These are phyloP conservation scores for Cybosia mesomella DNA, from an alignment of 2,888 invertebrate species.

Conservation along the genomic window DNA sequence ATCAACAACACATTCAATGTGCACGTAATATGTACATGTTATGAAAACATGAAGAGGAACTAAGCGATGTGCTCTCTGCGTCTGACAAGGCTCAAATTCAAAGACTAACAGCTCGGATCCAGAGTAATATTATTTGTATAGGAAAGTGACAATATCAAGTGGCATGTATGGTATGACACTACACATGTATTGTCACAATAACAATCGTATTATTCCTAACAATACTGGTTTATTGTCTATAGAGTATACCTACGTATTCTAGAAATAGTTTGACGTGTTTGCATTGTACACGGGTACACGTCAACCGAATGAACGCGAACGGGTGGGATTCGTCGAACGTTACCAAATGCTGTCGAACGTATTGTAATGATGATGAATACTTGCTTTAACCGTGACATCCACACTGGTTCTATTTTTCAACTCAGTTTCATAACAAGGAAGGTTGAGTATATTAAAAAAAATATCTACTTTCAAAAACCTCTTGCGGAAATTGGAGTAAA, in stretches of 20 bases:
- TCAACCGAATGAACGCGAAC: no score
- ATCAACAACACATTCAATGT: conserved; percentile 5
- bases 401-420: no score
- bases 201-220: background rate
- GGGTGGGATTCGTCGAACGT: no score
- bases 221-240: background rate
- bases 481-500: no score
- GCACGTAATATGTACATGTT: background rate
- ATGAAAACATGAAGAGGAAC: conserved; percentile 12
- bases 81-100: conserved; percentile 30
- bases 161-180: background rate
- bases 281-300: no score
- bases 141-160: conserved; percentile 24
- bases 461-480: no score
- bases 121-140: conserved; percentile 28
- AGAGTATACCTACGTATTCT: background rate
- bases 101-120: conserved; percentile 29
- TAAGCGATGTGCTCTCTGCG: conserved; percentile 9
- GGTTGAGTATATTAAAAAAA: no score
- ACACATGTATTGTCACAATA: background rate
- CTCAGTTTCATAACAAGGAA: no score
- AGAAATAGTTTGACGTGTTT: background rate
- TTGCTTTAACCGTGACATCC: no score
- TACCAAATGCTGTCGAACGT: no score
- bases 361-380: no score